Conservation (phyloP, 2,113 vertebrate genomes). For the Thymallus thymallus region DNA sequence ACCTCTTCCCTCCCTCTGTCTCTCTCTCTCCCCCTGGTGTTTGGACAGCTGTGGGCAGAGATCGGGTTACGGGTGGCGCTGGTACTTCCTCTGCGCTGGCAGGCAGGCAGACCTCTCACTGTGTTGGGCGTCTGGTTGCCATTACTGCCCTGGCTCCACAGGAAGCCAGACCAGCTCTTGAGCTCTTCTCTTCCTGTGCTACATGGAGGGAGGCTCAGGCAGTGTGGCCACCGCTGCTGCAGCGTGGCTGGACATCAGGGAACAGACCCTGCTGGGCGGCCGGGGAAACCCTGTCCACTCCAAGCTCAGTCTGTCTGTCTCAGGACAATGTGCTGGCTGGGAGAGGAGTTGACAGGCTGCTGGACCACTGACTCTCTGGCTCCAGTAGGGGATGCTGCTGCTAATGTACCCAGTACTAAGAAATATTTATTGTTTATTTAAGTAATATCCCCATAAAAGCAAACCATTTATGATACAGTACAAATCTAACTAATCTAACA, state of each 20-base stretch:
- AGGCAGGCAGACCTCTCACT: constrained; percentile 10
- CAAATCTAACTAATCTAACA: no score
- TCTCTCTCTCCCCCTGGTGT: constrained; percentile 75
- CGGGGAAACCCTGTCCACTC: not conserved
- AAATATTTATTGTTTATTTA: no score
- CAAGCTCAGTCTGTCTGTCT: not conserved
- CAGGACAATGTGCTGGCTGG: not conserved
- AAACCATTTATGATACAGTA: no score
- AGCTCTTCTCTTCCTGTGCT: constrained; percentile 36
- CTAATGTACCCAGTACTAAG: not conserved
- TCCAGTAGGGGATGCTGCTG: not conserved
- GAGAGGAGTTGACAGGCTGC: no score
- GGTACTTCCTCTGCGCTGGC: constrained; percentile 73
- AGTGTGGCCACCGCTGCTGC: not conserved
- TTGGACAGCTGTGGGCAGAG: constrained; percentile 91
- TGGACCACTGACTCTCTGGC: not conserved
- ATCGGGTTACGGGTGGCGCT: constrained; percentile 87
- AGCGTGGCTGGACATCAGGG: constrained; percentile 10
- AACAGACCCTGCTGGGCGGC: not conserved
- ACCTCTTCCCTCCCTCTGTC: constrained; percentile 43
- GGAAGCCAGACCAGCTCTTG: constrained; percentile 60
- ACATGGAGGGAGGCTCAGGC: constrained; percentile 9
- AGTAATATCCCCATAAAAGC: no score
- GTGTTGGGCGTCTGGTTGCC: constrained; percentile 77
- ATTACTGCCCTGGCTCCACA: constrained; percentile 81